Base-by-base conservation (phyloP, 2,113 vertebrate species). In the Pseudolaguvia tuberculata region DNA sequence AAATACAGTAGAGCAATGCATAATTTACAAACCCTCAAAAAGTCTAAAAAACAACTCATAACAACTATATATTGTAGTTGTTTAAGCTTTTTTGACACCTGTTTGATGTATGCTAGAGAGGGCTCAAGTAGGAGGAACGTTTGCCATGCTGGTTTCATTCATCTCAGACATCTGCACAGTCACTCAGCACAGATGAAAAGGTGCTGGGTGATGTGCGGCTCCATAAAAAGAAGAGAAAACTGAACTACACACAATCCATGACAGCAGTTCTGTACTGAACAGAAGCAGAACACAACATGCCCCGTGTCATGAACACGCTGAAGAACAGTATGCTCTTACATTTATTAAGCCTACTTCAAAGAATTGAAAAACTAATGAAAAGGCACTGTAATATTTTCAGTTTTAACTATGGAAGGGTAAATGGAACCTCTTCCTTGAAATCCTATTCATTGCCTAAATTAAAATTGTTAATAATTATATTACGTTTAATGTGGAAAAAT, bases 21-120 rank as follows among this genome's bases (percentile, higher is more conserved):
- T 65, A 53, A 80, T 72, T 85, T 67, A 14, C 59, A 58, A 65
- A 77, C 78, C 65, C 83, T 81, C 9, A 42, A 63, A 78, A 71
- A 62, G 69, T 73, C 80, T 76, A 73, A n/a, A n/a, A n/a, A n/a
- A n/a, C n/a, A n/a, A n/a, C n/a, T n/a, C n/a, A n/a, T n/a, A n/a
- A n/a, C n/a, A n/a, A n/a, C n/a, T n/a, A 87, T 86, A 87, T 84
- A 90, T 88, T 78, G 67, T 67, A 85, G 84, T 86, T 76, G 89
- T 87, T 86, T 81, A 51, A 88, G 81, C 78, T 83, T 88, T 52
- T 88, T 81, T 85, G 78, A 88, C 88, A 90, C 87, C 78, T 80
- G 84, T 73, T 73, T 76, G 77, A 83, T 86, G 78, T 63, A 57
- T 63, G 73, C 75, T n/a, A 52, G 70, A 56, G 62, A 78, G 25